Conservation (phyloP, 1,140 invertebrate genomes). For the Lutraria rhynchaena region DNA sequence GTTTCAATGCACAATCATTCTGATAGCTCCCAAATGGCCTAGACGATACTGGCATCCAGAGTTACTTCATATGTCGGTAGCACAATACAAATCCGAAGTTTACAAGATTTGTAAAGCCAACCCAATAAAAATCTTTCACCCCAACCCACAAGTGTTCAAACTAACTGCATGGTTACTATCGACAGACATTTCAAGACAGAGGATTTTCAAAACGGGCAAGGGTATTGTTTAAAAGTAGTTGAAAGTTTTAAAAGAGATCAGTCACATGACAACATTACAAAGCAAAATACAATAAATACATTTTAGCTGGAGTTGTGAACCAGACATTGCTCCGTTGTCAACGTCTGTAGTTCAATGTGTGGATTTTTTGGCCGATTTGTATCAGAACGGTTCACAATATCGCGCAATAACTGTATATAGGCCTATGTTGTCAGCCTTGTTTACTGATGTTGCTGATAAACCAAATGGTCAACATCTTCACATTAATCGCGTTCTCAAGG, state of each 20-base stretch:
- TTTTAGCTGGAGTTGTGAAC: slow-evolving; percentile 53
- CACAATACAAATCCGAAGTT: slow-evolving; percentile 20
- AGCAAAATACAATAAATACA: slow-evolving; percentile 40
- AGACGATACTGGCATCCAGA: slow-evolving; percentile 49
- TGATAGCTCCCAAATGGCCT: slow-evolving; percentile 59
- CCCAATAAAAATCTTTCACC: slow-evolving; percentile 19
- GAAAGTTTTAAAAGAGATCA: too few relatives aligned
- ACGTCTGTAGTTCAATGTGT: slow-evolving; percentile 39
- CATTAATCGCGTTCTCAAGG: slow-evolving; percentile 48
- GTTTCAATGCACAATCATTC: slow-evolving; percentile 54
- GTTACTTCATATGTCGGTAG: slow-evolving; percentile 18
- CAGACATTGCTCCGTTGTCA: slow-evolving; percentile 44
- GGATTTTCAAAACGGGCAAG: slow-evolving; percentile 49
- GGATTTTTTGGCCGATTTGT: slow-evolving; percentile 34
- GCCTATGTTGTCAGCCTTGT: slow-evolving; percentile 56
- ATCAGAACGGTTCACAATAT: slow-evolving; percentile 22
- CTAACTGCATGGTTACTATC: slow-evolving; percentile 59
- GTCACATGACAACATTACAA: slow-evolving; percentile 48
- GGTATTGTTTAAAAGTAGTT: slow-evolving; percentile 48
- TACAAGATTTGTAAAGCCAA: slow-evolving; percentile 30
- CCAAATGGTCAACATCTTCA: slow-evolving; percentile 52
- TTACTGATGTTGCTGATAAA: slow-evolving; percentile 37
- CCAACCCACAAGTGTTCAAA: slow-evolving; percentile 28
- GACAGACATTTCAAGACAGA: slow-evolving; percentile 35
- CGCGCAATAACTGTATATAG: slow-evolving; percentile 51